Evolutionary conservation across 2,113 vertebrate genomes (phyloP).

Genomic region (Neoarius graeffei): DNA sequence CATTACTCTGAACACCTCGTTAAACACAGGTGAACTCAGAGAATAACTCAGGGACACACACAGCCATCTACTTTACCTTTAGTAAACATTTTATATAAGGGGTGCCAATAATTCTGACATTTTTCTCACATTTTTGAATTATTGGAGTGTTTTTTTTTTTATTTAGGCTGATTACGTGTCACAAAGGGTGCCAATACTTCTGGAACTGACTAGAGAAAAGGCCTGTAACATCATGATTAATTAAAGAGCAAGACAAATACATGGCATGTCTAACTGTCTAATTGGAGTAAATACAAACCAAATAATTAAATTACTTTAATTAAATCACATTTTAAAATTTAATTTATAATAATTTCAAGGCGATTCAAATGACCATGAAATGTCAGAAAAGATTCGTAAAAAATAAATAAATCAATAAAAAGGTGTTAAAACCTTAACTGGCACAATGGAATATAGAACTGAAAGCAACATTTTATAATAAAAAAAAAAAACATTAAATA

Average conservation of each 20-base stretch:
- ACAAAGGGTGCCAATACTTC: neutral
- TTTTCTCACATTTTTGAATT: too few species aligned
- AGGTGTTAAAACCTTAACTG: neutral
- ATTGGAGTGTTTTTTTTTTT: too few species aligned
- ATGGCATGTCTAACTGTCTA: neutral
- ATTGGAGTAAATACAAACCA: neutral
- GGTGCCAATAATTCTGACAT: neutral
- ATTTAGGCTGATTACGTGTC: too few species aligned
- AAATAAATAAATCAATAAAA: neutral
- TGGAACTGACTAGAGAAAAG: neutral
- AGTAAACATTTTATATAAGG: neutral
- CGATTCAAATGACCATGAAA: accelerated
- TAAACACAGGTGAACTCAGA: too few species aligned
- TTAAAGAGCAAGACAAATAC: neutral
- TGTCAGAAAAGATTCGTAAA: too few species aligned
- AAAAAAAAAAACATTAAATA: too few species aligned
- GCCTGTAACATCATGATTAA: neutral
- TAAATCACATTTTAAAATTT: neutral
- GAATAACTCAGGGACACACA: neutral
- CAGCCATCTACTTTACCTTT: neutral
- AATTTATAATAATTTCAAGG: neutral
- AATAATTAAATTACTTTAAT: neutral
- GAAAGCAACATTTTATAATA: too few species aligned
- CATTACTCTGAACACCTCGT: too few species aligned
- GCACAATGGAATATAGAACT: too few species aligned